Percentiles rank a stretch among this genome's conserved stretches.
These are phyloP conservation scores for Myocastor coypus DNA, from an alignment of 2,113 vertebrate genomes.

Conservation along the genomic window DNA sequence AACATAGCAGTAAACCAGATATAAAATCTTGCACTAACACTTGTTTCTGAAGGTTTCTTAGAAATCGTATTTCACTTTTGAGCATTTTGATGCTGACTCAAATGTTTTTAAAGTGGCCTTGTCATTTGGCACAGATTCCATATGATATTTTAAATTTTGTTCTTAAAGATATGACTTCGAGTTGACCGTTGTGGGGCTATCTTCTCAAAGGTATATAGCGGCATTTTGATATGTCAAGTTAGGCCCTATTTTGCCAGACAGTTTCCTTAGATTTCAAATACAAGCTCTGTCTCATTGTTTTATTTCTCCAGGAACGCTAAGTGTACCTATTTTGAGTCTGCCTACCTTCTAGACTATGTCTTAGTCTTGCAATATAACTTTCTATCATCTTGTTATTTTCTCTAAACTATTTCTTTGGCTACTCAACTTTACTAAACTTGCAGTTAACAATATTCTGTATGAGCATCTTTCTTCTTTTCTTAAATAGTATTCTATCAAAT, in stretches of 20 bases:
- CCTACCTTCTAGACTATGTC: background rate
- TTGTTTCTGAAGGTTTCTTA: conserved; percentile 46
- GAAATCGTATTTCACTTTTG: background rate
- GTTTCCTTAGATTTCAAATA: conserved; percentile 27
- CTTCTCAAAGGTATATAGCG: background rate
- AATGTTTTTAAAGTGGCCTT: background rate
- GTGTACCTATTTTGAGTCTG: background rate
- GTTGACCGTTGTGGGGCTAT: background rate
- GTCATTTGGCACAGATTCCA: background rate
- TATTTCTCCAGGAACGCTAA: background rate
- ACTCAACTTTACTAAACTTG: background rate
- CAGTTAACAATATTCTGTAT: background rate
- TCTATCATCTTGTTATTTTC: background rate
- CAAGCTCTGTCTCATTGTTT: background rate
- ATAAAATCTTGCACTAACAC: conserved; percentile 24
- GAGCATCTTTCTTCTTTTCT: background rate
- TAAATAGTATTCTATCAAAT: background rate
- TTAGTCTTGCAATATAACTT: background rate
- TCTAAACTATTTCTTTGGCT: background rate
- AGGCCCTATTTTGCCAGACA: background rate
- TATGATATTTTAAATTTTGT: background rate
- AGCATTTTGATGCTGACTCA: background rate
- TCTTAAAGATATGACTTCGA: background rate
- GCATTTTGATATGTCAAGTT: background rate
- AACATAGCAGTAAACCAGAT: background rate